Evolutionary conservation across 23 tunicate genomes (phyloP).

Genomic region (Corella eumyota): DNA sequence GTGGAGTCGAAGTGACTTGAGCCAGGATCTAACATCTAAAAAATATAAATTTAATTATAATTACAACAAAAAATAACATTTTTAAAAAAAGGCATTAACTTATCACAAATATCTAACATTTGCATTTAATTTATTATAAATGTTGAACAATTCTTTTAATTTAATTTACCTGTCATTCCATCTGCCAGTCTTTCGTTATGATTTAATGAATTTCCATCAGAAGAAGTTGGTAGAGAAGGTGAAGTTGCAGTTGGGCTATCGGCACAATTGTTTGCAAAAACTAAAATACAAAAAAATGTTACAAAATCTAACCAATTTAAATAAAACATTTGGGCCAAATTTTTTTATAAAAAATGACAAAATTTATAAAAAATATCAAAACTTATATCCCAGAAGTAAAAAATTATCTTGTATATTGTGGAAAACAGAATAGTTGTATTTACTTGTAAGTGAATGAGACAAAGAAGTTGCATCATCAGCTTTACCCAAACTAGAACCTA

Average conservation of each 20-base stretch:
- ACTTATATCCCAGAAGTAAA: neutral
- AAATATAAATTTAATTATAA: neutral
- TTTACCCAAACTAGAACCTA: constrained; percentile 21
- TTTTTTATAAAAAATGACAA: neutral
- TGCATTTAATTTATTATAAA: neutral
- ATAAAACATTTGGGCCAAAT: too few relatives aligned
- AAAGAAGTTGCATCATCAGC: constrained; percentile 10
- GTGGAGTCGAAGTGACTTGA: constrained; percentile 90
- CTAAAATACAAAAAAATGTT: too few relatives aligned
- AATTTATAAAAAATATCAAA: neutral
- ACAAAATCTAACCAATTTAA: too few relatives aligned
- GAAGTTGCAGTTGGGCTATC: too few relatives aligned
- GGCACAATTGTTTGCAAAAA: constrained; percentile 1
- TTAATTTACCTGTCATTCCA: constrained; percentile 44
- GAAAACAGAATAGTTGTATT: neutral
- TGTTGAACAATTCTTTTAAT: too few relatives aligned
- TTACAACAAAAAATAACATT: too few relatives aligned
- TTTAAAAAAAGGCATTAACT: too few relatives aligned
- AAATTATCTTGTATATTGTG: neutral
- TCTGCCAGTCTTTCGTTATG: constrained; percentile 17
- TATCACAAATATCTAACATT: neutral
- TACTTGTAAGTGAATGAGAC: constrained; percentile 8
- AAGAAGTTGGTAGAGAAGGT: too few relatives aligned
- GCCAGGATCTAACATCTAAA: constrained; percentile 76
- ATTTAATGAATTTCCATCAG: too few relatives aligned